These are phyloP conservation scores for Nomada lathburiana DNA, from an alignment of 2,888 invertebrate genomes.

Conservation along the genomic window DNA sequence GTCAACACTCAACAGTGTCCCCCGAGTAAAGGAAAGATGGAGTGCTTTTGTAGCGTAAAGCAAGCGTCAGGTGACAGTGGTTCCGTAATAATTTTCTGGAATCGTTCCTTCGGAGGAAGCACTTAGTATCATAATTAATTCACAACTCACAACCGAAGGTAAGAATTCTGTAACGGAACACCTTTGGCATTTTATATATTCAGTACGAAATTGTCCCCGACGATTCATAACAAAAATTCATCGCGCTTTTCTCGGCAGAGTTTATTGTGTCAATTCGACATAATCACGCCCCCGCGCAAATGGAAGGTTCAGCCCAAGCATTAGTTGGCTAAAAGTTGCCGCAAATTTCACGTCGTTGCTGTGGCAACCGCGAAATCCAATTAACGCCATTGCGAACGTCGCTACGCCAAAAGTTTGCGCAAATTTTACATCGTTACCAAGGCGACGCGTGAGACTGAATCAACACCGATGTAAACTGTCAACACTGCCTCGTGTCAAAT, in stretches of 20 bases:
- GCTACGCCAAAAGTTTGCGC: constrained; percentile 43
- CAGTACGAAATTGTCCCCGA: too few relatives aligned
- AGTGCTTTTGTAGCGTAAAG: constrained; percentile 49
- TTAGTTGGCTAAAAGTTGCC: constrained; percentile 38
- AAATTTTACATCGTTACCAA: constrained; percentile 46
- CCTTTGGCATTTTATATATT: too few relatives aligned
- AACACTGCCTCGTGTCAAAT: background rate
- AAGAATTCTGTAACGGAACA: too few relatives aligned
- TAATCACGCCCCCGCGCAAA: constrained; percentile 26
- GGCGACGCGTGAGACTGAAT: constrained; percentile 39
- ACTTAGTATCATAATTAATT: background rate
- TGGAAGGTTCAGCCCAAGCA: constrained; percentile 16
- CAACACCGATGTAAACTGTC: constrained; percentile 10
- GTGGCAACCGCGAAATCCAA: constrained; percentile 51
- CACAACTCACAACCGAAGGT: too few relatives aligned
- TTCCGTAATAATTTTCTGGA: constrained; percentile 49
- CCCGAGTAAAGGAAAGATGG: constrained; percentile 1
- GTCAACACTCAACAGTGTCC: constrained; percentile 61
- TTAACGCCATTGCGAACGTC: constrained; percentile 52
- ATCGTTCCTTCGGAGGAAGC: constrained; percentile 14
- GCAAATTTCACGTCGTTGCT: constrained; percentile 47
- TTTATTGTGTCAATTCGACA: constrained; percentile 4
- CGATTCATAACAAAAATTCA: too few relatives aligned
- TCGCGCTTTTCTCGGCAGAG: background rate
- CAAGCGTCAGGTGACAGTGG: constrained; percentile 54